Conservation (phyloP, 2,113 vertebrate species). For the Rhea pennata region DNA sequence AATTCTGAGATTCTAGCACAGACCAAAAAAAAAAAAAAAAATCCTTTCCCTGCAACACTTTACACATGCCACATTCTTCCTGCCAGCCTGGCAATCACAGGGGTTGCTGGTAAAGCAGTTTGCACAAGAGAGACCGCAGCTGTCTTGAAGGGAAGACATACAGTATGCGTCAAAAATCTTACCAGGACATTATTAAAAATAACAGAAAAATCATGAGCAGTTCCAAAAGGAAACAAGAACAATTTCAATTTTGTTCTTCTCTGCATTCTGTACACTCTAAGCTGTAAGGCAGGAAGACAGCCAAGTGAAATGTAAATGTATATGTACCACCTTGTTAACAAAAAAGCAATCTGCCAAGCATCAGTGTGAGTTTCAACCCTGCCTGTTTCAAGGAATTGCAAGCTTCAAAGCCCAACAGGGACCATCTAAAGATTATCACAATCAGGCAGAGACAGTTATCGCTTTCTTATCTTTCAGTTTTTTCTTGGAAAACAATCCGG, state of each 20-base stretch:
- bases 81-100: constrained; percentile 40
- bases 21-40: background rate
- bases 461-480: background rate
- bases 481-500: background rate
- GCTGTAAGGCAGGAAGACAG: background rate
- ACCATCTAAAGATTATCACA: background rate
- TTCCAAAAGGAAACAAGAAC: constrained; percentile 45
- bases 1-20: background rate
- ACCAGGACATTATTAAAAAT: constrained; percentile 37
- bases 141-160: constrained; percentile 21
- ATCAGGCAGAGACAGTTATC: background rate
- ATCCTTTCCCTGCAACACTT: background rate
- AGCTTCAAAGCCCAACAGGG: background rate
- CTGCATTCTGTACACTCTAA: constrained; percentile 1
- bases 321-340: background rate
- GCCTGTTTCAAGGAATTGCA: background rate
- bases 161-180: constrained; percentile 23
- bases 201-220: constrained; percentile 41
- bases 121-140: constrained; percentile 19
- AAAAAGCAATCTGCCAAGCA: constrained; percentile 4
- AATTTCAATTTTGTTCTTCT: background rate
- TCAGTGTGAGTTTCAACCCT: constrained; percentile 16
- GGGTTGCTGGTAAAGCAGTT: constrained; percentile 17
- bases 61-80: constrained; percentile 8
- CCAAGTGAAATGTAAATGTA: constrained; percentile 8